A percentile compares a stretch with the other conserved stretches of the same genome.
Evolutionary conservation across 2,888 invertebrate species (phyloP).

Genomic region (Eumacrocentrus americanus): DNA sequence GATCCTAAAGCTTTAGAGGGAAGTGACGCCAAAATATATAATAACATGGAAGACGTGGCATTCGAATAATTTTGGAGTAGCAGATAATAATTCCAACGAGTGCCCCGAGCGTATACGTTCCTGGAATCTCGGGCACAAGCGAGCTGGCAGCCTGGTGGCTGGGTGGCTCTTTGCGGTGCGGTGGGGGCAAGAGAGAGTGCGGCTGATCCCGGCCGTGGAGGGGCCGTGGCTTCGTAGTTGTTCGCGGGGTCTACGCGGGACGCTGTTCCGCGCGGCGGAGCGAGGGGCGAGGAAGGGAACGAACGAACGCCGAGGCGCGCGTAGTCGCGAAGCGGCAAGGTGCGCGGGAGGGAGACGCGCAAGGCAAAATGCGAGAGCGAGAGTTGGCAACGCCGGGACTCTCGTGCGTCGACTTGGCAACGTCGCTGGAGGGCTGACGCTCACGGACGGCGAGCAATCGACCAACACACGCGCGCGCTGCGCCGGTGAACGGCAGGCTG

Average conservation of each 20-base stretch:
- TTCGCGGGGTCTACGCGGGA: slow-evolving; percentile 27
- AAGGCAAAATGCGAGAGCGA: slow-evolving; percentile 1
- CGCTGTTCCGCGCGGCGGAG: slow-evolving; percentile 19
- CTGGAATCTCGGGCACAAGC: slow-evolving; percentile 44
- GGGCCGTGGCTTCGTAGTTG: slow-evolving; percentile 23
- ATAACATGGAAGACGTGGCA: slow-evolving; percentile 14
- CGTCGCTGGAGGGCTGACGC: slow-evolving; percentile 25
- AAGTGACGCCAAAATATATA: neutral
- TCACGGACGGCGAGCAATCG: slow-evolving; percentile 54
- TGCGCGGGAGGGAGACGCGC: slow-evolving; percentile 23
- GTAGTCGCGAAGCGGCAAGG: slow-evolving; percentile 38
- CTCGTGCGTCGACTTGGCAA: slow-evolving; percentile 34
- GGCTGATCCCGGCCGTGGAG: slow-evolving; percentile 41
- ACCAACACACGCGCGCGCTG: slow-evolving; percentile 47
- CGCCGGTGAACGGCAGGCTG: slow-evolving; percentile 54
- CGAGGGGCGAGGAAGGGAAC: slow-evolving; percentile 16
- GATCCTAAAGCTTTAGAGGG: neutral
- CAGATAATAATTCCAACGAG: slow-evolving; percentile 5
- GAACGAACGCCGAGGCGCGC: slow-evolving; percentile 36
- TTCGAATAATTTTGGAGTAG: neutral
- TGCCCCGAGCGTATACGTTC: slow-evolving; percentile 39
- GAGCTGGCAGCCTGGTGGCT: slow-evolving; percentile 40
- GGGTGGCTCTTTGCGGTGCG: slow-evolving; percentile 34
- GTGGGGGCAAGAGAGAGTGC: slow-evolving; percentile 26
- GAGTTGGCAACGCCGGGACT: slow-evolving; percentile 46